Percentiles rank a stretch among this genome's conserved stretches.
Conservation (phyloP, 2,797 vertebrate species). For the Fringilla coelebs region DNA sequence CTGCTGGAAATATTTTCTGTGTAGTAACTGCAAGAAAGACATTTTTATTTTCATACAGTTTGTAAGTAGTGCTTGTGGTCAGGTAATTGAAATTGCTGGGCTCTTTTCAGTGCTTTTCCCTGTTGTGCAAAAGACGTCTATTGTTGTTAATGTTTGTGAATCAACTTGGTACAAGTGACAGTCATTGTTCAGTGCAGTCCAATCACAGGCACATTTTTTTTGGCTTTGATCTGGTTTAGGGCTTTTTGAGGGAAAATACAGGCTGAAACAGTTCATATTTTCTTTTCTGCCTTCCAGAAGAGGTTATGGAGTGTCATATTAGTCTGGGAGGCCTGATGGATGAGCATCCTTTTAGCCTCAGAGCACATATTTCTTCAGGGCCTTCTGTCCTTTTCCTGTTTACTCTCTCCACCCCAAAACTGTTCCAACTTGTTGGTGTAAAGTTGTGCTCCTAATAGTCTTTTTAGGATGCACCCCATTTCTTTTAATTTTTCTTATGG, state of each 20-base stretch:
- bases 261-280: background rate
- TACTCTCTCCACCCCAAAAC: fast-evolving
- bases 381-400: background rate
- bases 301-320: background rate
- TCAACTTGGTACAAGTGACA: fast-evolving
- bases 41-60: background rate
- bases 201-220: background rate
- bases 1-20: background rate
- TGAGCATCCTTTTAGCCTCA: background rate
- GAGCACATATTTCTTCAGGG: fast-evolving
- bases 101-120: background rate
- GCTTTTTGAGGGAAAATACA: background rate
- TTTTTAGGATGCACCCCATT: fast-evolving
- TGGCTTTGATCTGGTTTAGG: fast-evolving
- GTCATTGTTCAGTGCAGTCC: background rate
- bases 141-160: background rate
- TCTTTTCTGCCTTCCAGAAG: background rate
- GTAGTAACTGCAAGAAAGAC: background rate
- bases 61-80: background rate
- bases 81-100: background rate
- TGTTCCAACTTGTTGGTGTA: background rate
- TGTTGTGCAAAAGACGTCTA: background rate
- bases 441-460: background rate
- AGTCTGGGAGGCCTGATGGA: background rate
- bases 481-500: background rate